Conservation (phyloP, 2,888 invertebrate genomes). For the Conomelus anceps region DNA sequence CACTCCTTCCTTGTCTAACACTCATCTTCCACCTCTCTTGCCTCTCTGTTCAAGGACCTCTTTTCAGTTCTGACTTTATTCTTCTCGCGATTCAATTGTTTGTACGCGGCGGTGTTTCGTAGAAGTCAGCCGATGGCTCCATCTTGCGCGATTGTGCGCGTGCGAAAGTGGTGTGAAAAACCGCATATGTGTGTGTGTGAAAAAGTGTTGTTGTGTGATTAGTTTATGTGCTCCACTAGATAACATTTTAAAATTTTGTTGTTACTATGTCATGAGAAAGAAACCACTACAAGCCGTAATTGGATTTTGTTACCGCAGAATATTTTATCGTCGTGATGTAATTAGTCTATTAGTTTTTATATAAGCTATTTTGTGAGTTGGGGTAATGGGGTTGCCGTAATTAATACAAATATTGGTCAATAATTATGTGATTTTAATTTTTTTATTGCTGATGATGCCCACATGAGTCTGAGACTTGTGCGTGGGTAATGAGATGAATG, state of each 20-base stretch:
- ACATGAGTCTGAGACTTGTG: too few relatives aligned
- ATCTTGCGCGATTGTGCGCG: neutral
- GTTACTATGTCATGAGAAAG: neutral
- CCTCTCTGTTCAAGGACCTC: neutral
- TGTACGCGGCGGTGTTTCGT: neutral
- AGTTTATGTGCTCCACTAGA: neutral
- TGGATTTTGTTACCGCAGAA: neutral
- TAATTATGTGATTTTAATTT: too few relatives aligned
- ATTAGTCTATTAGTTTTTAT: neutral
- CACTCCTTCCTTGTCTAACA: too few relatives aligned
- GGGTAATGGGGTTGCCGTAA: too few relatives aligned
- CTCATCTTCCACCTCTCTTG: neutral
- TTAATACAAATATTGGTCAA: too few relatives aligned
- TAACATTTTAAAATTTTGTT: neutral
- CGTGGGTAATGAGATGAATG: too few relatives aligned
- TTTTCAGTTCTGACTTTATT: neutral
- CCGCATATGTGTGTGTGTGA: neutral
- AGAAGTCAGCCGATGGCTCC: neutral
- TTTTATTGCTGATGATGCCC: too few relatives aligned
- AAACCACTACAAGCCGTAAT: too few relatives aligned
- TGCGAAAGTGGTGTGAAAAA: neutral
- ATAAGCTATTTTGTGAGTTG: neutral
- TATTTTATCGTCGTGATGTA: neutral
- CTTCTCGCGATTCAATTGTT: neutral
- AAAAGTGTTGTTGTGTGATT: neutral